A percentile compares a stretch with the other conserved stretches of the same genome.
Conservation (phyloP, 1,140 invertebrate species). For the Scaptomyza graminum region DNA sequence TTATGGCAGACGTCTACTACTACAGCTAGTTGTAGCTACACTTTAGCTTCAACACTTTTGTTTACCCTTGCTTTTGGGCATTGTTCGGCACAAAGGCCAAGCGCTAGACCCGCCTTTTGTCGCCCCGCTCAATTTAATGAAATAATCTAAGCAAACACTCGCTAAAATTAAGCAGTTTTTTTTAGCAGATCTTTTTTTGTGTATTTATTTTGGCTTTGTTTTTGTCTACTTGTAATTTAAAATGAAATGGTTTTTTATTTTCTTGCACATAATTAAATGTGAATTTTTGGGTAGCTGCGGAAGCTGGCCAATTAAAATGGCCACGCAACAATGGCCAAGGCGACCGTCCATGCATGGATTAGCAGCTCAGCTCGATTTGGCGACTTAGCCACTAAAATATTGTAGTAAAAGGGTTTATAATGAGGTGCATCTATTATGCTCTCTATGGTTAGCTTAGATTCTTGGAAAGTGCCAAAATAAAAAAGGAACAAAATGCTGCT, state of each 20-base stretch:
- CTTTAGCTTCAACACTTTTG: constrained; percentile 70
- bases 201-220: not conserved
- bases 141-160: constrained; percentile 81
- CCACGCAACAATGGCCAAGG: constrained; percentile 73
- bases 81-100: constrained; percentile 69
- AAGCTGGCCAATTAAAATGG: constrained; percentile 72
- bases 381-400: constrained; percentile 18
- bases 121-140: constrained; percentile 74
- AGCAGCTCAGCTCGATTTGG: constrained; percentile 35
- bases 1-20: constrained; percentile 57
- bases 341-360: constrained; percentile 66
- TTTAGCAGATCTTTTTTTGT: constrained; percentile 14
- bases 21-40: constrained; percentile 8
- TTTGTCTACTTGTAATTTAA: constrained; percentile 59
- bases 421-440: constrained; percentile 37
- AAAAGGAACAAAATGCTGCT: not conserved
- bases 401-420: constrained; percentile 36
- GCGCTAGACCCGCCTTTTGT: constrained; percentile 53
- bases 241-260: constrained; percentile 62
- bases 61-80: constrained; percentile 64
- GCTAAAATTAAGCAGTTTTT: constrained; percentile 76
- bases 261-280: constrained; percentile 74
- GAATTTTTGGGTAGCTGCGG: constrained; percentile 43
- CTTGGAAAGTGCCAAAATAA: constrained; percentile 38
- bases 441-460: constrained; percentile 23